Percentiles rank a stretch among this genome's conserved stretches.
Conservation (phyloP, 2,113 vertebrate genomes). For the Mugil cephalus region DNA sequence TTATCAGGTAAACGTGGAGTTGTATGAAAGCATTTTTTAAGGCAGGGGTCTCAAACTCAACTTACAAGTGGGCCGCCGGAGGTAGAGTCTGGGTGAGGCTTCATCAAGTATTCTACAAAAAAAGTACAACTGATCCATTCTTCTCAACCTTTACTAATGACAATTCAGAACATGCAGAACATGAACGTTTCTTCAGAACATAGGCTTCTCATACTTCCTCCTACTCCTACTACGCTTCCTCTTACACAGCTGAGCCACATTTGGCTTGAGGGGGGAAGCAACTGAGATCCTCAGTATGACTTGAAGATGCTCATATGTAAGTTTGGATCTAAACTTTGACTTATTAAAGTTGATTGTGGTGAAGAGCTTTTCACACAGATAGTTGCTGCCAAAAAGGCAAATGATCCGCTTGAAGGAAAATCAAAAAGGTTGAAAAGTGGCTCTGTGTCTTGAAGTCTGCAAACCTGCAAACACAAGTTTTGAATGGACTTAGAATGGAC, state of each 20-base stretch:
- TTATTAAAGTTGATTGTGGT: too few relatives aligned
- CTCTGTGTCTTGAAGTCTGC: too few relatives aligned
- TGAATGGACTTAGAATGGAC: too few relatives aligned
- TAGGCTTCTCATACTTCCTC: not conserved
- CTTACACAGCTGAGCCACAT: not conserved
- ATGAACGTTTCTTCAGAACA: not conserved
- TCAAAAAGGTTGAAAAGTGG: too few relatives aligned
- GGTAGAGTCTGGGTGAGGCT: not conserved
- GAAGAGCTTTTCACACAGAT: too few relatives aligned
- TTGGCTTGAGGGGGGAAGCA: not conserved
- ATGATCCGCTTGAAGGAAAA: not conserved
- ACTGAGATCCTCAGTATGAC: too few relatives aligned
- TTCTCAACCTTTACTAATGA: not conserved
- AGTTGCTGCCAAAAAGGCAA: not conserved
- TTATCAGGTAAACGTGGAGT: slow-evolving; percentile 85
- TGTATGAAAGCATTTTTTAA: not conserved
- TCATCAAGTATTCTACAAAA: too few relatives aligned
- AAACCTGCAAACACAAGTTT: too few relatives aligned
- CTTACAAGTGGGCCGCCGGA: not conserved
- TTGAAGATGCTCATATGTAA: too few relatives aligned
- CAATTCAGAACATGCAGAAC: not conserved
- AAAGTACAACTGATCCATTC: not conserved
- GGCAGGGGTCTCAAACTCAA: too few relatives aligned
- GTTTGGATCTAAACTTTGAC: too few relatives aligned
- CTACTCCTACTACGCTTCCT: not conserved